Conservation (phyloP, 2,797 vertebrate genomes). For the Anniella stebbinsi region DNA sequence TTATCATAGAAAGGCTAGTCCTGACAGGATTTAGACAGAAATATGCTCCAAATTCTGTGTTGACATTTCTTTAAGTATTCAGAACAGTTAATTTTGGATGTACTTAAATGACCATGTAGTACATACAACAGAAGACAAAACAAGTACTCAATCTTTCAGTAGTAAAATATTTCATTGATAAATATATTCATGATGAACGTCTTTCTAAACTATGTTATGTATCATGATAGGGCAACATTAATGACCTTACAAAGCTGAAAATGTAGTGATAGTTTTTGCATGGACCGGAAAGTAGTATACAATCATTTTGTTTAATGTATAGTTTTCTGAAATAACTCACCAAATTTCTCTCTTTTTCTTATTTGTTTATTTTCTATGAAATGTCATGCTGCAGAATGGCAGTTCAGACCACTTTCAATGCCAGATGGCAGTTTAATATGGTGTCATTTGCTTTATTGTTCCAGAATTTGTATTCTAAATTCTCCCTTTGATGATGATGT, state of each 20-base stretch:
- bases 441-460: conserved; percentile 34
- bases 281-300: background rate
- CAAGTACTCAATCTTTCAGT: conserved; percentile 7
- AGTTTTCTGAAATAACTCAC: conserved; percentile 4
- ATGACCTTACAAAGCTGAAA: background rate
- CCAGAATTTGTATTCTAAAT: conserved; percentile 38
- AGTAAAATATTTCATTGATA: conserved; percentile 40
- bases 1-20: background rate
- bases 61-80: conserved; percentile 32
- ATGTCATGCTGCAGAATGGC: background rate
- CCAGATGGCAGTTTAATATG: conserved; percentile 35
- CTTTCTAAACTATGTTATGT: background rate
- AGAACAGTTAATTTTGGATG: conserved; percentile 30
- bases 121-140: conserved; percentile 44
- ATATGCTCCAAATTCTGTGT: conserved; percentile 1
- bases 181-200: conserved; percentile 20
- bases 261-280: background rate
- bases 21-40: conserved; percentile 20
- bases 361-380: conserved; percentile 19
- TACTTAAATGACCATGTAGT: conserved; percentile 40
- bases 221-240: background rate
- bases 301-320: conserved; percentile 12
- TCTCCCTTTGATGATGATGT: conserved; percentile 45
- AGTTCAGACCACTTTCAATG: background rate
- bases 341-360: background rate